Percentiles rank a stretch among this genome's conserved stretches.
phyloP scores from a whole-genome alignment of 2,888 invertebrate species.

The Physocephala rufipes region DNA sequence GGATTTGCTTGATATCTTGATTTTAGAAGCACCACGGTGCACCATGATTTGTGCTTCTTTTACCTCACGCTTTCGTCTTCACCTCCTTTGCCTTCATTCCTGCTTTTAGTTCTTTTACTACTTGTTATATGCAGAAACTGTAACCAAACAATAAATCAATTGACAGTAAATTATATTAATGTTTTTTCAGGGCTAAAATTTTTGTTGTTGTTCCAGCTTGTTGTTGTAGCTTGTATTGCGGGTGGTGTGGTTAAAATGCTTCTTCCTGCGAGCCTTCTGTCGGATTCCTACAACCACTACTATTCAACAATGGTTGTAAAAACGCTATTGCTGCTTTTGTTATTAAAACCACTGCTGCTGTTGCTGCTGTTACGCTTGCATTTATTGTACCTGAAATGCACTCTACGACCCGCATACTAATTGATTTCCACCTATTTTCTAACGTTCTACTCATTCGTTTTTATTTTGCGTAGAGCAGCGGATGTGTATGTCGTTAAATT shows the following conservation, averaged over 20 bases:
- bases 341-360: neutral
- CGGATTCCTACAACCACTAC: neutral
- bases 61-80: neutral
- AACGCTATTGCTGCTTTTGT: neutral
- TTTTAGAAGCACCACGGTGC: constrained; percentile 10
- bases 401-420: constrained; percentile 28
- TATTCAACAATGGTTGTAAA: too few species aligned
- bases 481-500: constrained; percentile 31
- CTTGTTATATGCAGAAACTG: constrained; percentile 31
- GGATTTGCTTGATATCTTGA: constrained; percentile 27
- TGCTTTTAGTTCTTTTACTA: neutral
- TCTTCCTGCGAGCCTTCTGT: neutral
- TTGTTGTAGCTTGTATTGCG: neutral
- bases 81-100: neutral
- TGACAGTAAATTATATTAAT: constrained; percentile 10
- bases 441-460: neutral
- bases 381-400: constrained; percentile 32
- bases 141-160: constrained; percentile 31
- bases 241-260: neutral
- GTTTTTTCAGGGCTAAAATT: neutral
- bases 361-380: constrained; percentile 19
- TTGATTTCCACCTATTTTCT: constrained; percentile 1
- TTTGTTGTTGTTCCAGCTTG: neutral
- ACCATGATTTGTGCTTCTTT: neutral
- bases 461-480: constrained; percentile 14